Conservation (phyloP, 2,888 invertebrate genomes). For the Euphydryas editha region DNA sequence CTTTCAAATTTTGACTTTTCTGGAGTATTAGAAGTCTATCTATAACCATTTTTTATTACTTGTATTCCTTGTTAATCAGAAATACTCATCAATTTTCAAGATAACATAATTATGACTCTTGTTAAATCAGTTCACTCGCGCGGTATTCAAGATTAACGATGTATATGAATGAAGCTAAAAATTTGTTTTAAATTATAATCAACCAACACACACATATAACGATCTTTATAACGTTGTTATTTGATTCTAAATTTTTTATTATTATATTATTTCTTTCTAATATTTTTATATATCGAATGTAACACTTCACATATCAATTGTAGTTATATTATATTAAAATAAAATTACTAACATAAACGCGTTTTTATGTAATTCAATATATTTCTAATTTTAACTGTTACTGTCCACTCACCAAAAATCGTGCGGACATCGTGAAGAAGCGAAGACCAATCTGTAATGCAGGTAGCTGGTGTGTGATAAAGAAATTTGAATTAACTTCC, state of each 20-base stretch:
- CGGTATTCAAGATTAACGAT: background rate
- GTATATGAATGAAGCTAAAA: background rate
- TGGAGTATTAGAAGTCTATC: no score
- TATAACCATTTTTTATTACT: no score
- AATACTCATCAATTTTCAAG: background rate
- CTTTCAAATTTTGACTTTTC: no score
- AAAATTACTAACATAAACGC: background rate
- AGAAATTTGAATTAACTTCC: slow-evolving; percentile 80
- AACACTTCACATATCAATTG: slow-evolving; percentile 10
- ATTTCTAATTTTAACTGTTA: slow-evolving; percentile 22
- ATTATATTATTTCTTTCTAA: background rate
- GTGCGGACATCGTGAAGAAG: slow-evolving; percentile 73
- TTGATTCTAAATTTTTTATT: background rate
- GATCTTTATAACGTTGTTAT: background rate
- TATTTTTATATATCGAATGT: background rate
- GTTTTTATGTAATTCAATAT: slow-evolving; percentile 2
- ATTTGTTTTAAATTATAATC: background rate
- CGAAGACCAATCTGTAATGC: slow-evolving; percentile 67
- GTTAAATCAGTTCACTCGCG: background rate
- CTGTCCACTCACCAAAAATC: slow-evolving; percentile 76
- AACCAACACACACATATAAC: background rate
- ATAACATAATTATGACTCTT: background rate
- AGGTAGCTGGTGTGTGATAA: slow-evolving; percentile 75
- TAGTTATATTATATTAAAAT: background rate
- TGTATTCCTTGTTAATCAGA: background rate